These are phyloP conservation scores for Caenorhabditis panamensis DNA, from an alignment of 2,888 invertebrate genomes.

Conservation along the genomic window DNA sequence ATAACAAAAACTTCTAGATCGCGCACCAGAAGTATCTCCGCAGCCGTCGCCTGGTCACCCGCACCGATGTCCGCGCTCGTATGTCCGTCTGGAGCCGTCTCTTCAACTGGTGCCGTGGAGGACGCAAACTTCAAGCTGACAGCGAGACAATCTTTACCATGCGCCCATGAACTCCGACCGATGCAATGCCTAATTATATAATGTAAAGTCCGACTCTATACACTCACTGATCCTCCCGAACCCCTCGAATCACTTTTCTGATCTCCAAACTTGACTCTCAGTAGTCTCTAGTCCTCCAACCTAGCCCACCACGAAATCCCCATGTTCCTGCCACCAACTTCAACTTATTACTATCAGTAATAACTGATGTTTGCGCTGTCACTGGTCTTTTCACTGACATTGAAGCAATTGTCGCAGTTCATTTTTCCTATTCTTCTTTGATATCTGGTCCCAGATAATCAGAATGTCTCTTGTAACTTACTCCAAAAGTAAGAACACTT, in stretches of 20 bases:
- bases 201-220: too few relatives aligned
- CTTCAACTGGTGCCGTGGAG: conserved; percentile 34
- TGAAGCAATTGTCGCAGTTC: too few relatives aligned
- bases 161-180: conserved; percentile 15
- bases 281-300: too few relatives aligned
- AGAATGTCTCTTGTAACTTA: too few relatives aligned
- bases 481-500: too few relatives aligned
- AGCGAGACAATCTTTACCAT: conserved; percentile 35
- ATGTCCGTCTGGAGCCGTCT: conserved; percentile 40
- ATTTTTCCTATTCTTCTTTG: too few relatives aligned
- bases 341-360: not conserved
- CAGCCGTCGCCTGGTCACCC: conserved; percentile 32
- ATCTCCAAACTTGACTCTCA: too few relatives aligned
- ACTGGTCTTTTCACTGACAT: not conserved
- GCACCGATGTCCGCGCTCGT: conserved; percentile 38
- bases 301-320: too few relatives aligned
- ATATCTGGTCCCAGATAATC: too few relatives aligned
- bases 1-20: conserved; percentile 23
- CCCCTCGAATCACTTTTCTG: too few relatives aligned
- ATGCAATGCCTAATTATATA: too few relatives aligned
- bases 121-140: not conserved
- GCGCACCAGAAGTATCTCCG: conserved; percentile 26
- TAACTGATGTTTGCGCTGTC: not conserved
- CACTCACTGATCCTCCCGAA: too few relatives aligned
- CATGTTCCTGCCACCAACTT: not conserved